Percentiles rank a stretch among this genome's conserved stretches.
These are phyloP conservation scores for Rhopalosiphum nymphaeae DNA, from an alignment of 2,888 invertebrate species.

Conservation along the genomic window DNA sequence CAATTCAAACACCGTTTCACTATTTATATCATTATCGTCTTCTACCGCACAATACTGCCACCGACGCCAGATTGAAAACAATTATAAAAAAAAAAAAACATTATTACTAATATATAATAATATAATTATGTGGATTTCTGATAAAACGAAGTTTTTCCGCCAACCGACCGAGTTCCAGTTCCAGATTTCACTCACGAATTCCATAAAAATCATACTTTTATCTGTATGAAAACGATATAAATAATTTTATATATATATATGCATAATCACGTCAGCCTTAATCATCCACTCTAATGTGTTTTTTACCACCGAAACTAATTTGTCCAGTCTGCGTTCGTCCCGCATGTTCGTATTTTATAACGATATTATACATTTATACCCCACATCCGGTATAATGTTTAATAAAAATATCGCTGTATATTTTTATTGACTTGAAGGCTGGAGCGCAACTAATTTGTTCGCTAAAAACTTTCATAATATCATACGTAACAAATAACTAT, in stretches of 20 bases:
- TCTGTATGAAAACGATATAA: neutral
- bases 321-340: neutral
- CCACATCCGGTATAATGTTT: neutral
- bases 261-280: neutral
- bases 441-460: neutral
- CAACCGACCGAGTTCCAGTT: neutral
- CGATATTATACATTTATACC: neutral
- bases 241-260: neutral
- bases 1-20: neutral
- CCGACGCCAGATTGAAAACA: neutral
- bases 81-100: neutral
- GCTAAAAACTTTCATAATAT: neutral
- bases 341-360: neutral
- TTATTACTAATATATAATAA: neutral
- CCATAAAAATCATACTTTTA: neutral
- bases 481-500: neutral
- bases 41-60: too few relatives aligned
- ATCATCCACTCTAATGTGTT: neutral
- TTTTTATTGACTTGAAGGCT: neutral
- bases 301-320: neutral
- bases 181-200: neutral
- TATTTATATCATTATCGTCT: neutral
- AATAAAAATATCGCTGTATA: neutral
- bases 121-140: neutral
- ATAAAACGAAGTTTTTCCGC: neutral